Evolutionary conservation across 2,113 vertebrate genomes (phyloP).

Genomic region (Chrysemys picta): DNA sequence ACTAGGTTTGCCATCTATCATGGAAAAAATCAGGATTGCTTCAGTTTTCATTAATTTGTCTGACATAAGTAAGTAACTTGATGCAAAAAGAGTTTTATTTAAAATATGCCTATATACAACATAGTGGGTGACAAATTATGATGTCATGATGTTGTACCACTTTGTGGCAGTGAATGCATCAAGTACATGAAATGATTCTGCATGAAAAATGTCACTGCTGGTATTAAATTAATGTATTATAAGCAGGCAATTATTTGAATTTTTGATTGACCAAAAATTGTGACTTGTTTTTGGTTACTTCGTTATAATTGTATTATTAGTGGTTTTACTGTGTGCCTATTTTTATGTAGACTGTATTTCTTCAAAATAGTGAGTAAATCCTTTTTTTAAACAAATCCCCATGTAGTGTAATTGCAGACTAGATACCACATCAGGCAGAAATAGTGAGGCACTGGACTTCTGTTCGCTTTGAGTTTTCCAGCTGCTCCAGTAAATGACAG

Average conservation of each 20-base stretch:
- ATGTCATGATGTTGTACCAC: not conserved
- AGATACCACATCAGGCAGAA: too few species aligned
- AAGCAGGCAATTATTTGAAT: not conserved
- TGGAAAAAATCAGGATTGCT: not conserved
- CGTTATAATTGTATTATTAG: not conserved
- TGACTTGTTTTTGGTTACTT: not conserved
- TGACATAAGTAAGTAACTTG: not conserved
- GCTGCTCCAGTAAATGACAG: not conserved
- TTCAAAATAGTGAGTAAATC: not conserved
- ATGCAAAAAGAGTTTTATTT: not conserved
- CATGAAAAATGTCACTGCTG: not conserved
- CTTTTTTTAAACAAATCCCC: not conserved
- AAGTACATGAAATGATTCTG: not conserved
- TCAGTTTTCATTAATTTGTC: not conserved
- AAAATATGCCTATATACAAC: not conserved
- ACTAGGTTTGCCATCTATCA: not conserved
- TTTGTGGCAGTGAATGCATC: not conserved
- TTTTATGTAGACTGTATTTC: not conserved
- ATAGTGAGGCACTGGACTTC: too few species aligned
- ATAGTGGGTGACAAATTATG: not conserved
- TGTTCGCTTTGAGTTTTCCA: not conserved
- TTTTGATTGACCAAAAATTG: not conserved
- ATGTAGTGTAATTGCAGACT: not conserved
- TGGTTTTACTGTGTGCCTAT: not conserved
- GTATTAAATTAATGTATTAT: not conserved